Evolutionary conservation across 2,888 invertebrate species (phyloP).

Genomic region (Agrypnus murinus): DNA sequence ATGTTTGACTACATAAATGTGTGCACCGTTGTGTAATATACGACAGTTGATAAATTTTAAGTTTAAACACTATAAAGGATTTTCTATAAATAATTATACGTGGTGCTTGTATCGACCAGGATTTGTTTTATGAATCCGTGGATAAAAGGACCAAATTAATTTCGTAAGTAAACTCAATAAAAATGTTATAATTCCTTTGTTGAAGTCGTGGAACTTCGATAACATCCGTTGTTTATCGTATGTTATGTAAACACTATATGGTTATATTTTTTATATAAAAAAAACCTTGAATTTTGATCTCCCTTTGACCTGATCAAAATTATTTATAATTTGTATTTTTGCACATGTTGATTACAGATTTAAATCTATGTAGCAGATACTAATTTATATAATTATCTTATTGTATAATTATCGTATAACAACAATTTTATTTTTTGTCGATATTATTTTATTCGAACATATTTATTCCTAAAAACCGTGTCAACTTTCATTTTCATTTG

Average conservation of each 20-base stretch:
- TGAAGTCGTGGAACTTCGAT: slow-evolving; percentile 56
- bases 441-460: too few species aligned
- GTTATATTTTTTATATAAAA: slow-evolving; percentile 25
- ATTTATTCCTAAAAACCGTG: too few species aligned
- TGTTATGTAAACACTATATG: slow-evolving; percentile 67
- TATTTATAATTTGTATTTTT: too few species aligned
- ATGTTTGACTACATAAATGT: slow-evolving; percentile 23
- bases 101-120: slow-evolving; percentile 13
- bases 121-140: slow-evolving; percentile 24
- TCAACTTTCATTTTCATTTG: slow-evolving; percentile 23
- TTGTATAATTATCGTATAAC: too few species aligned
- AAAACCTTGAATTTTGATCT: slow-evolving; percentile 41
- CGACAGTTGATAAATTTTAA: slow-evolving; percentile 1
- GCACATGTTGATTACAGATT: too few species aligned
- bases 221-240: slow-evolving; percentile 55
- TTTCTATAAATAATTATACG: slow-evolving; percentile 13
- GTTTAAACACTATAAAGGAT: neutral
- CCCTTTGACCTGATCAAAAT: neutral
- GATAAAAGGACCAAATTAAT: slow-evolving; percentile 42
- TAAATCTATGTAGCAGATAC: too few species aligned
- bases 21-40: neutral
- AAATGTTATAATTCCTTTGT: slow-evolving; percentile 61
- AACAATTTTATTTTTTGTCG: too few species aligned
- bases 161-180: slow-evolving; percentile 43
- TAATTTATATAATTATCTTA: too few species aligned